Evolutionary conservation across 1,140 invertebrate species (phyloP).

Genomic region (Pollicipes pollicipes): DNA sequence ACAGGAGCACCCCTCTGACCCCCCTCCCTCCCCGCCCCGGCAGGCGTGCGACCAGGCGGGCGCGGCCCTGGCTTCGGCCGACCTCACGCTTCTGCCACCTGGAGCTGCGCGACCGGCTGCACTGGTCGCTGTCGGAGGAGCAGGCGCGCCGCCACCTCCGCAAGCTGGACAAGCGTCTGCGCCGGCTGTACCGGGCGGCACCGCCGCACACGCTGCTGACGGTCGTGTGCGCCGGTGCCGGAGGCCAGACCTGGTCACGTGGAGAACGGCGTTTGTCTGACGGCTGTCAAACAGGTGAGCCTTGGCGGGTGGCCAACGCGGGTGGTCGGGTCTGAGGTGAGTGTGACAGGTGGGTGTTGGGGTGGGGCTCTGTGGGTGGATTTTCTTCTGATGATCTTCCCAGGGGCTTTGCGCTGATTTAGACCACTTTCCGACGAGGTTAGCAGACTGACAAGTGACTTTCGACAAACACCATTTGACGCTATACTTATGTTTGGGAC

Average conservation of each 20-base stretch:
- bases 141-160: neutral
- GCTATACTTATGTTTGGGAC: no score
- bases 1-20: no score
- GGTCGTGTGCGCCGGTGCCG: neutral
- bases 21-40: no score
- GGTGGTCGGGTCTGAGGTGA: neutral
- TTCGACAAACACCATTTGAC: no score
- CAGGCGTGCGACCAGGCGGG: neutral
- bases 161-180: neutral
- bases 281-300: neutral
- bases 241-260: neutral
- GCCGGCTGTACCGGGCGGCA: conserved; percentile 1
- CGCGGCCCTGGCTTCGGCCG: neutral
- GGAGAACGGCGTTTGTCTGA: neutral
- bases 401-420: no score
- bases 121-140: neutral
- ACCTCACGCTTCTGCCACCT: neutral
- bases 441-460: no score
- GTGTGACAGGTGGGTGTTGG: no score
- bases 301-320: neutral
- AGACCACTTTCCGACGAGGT: no score
- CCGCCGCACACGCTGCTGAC: neutral
- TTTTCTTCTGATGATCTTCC: neutral
- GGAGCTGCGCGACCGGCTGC: neutral
- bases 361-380: neutral